phyloP scores from a whole-genome alignment of 2,888 invertebrate genomes.

The Lomographa bimaculata region DNA sequence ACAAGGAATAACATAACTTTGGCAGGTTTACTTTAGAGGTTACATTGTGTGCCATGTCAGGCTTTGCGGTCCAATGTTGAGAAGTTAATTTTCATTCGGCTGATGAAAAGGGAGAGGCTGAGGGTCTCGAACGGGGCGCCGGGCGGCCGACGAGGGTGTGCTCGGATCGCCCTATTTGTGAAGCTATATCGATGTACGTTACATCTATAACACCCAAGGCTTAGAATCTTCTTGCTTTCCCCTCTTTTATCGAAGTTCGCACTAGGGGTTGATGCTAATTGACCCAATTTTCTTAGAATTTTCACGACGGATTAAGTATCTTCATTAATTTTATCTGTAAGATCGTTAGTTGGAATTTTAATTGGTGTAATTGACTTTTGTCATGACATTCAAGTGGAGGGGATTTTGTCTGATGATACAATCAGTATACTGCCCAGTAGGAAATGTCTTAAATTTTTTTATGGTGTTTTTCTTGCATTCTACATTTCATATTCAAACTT shows the following conservation, averaged over 20 bases:
- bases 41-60: conserved; percentile 41
- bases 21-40: conserved; percentile 37
- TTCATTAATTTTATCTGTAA: conserved; percentile 6
- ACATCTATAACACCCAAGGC: conserved; percentile 3
- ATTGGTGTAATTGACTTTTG: conserved; percentile 8
- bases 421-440: no score
- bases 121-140: no score
- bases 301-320: conserved; percentile 22
- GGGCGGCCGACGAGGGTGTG: conserved; percentile 51
- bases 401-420: no score
- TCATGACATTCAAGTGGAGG: no score
- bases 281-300: conserved; percentile 67
- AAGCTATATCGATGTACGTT: conserved; percentile 48
- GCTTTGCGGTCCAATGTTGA: conserved; percentile 41
- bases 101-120: conserved; percentile 7
- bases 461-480: no score
- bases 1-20: conserved; percentile 57
- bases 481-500: no score
- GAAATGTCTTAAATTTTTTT: no score
- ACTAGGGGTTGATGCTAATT: conserved; percentile 53
- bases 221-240: conserved; percentile 28
- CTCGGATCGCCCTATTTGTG: conserved; percentile 56
- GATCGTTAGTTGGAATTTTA: background rate
- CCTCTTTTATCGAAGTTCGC: conserved; percentile 51
- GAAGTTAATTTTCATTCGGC: conserved; percentile 40